A percentile compares a stretch with the other conserved stretches of the same genome.
Evolutionary conservation across 2,113 vertebrate species (phyloP).

Genomic region (Thunnus thynnus): DNA sequence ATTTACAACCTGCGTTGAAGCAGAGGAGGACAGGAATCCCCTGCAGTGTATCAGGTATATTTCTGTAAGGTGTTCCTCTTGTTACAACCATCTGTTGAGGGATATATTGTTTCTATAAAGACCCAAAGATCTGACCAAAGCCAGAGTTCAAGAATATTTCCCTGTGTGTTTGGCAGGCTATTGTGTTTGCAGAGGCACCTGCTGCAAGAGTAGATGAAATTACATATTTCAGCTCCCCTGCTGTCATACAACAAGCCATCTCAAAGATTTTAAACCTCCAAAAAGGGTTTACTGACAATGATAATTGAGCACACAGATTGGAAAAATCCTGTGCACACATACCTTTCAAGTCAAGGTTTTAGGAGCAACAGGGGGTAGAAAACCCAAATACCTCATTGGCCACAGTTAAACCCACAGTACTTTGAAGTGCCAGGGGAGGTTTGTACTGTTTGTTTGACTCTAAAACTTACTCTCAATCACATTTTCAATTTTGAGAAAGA

Average conservation of each 20-base stretch:
- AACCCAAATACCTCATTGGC: conserved; percentile 23
- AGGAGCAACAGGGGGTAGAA: conserved; percentile 35
- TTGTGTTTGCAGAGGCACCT: conserved; percentile 58
- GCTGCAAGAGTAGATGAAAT: conserved; percentile 65
- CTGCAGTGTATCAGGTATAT: conserved; percentile 61
- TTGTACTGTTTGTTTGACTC: conserved; percentile 14
- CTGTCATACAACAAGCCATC: conserved; percentile 13
- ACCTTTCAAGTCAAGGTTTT: conserved; percentile 39
- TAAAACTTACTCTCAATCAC: neutral
- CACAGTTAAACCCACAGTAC: conserved; percentile 17
- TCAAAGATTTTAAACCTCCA: conserved; percentile 35
- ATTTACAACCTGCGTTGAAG: conserved; percentile 57
- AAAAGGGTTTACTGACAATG: conserved; percentile 36
- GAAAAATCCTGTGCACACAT: conserved; percentile 13
- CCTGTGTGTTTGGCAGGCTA: conserved; percentile 46
- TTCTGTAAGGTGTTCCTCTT: conserved; percentile 55
- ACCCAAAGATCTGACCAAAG: conserved; percentile 38
- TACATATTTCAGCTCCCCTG: conserved; percentile 54
- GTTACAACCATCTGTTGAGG: conserved; percentile 60
- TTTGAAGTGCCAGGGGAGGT: conserved; percentile 17
- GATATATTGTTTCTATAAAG: conserved; percentile 52
- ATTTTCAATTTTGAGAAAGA: conserved; percentile 9
- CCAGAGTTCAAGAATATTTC: conserved; percentile 46
- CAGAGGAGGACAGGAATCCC: conserved; percentile 63
- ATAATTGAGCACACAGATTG: conserved; percentile 35